Evolutionary conservation across 2,797 vertebrate genomes (phyloP).

Genomic region (Staurois parvus): DNA sequence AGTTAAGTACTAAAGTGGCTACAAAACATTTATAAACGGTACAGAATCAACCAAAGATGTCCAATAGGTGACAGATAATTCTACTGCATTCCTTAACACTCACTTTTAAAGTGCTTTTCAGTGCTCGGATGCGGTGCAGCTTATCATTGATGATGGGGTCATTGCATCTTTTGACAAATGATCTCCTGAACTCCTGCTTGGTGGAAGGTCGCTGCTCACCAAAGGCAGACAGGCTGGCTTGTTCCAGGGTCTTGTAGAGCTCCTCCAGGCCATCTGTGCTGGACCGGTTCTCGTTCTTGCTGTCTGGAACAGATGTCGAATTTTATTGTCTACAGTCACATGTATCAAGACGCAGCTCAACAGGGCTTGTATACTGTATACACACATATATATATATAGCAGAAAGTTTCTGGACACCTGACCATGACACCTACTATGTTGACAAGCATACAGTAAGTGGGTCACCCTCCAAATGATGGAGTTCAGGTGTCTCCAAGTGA

Average conservation of each 20-base stretch:
- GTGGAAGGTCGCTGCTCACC: constrained; percentile 85
- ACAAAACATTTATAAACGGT: too few species aligned
- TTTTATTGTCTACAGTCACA: neutral
- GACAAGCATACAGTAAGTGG: too few species aligned
- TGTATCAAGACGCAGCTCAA: too few species aligned
- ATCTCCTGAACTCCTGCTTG: constrained; percentile 84
- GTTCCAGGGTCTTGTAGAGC: constrained; percentile 85
- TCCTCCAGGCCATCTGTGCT: constrained; percentile 81
- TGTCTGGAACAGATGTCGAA: constrained; percentile 76
- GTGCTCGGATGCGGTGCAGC: constrained; percentile 86
- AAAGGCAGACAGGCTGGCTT: constrained; percentile 82
- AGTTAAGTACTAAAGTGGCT: too few species aligned
- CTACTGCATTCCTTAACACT: neutral
- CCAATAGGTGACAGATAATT: neutral
- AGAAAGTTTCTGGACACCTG: neutral
- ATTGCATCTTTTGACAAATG: constrained; percentile 82
- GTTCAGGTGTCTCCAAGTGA: neutral
- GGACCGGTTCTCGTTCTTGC: constrained; percentile 70
- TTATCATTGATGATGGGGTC: constrained; percentile 89
- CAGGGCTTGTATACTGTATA: too few species aligned
- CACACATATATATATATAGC: too few species aligned
- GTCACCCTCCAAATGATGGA: neutral
- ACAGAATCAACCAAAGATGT: neutral
- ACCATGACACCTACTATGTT: neutral
- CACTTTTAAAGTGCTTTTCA: constrained; percentile 92